Evolutionary conservation across 2,888 invertebrate species (phyloP).

Genomic region (Crocallis elinguaria): DNA sequence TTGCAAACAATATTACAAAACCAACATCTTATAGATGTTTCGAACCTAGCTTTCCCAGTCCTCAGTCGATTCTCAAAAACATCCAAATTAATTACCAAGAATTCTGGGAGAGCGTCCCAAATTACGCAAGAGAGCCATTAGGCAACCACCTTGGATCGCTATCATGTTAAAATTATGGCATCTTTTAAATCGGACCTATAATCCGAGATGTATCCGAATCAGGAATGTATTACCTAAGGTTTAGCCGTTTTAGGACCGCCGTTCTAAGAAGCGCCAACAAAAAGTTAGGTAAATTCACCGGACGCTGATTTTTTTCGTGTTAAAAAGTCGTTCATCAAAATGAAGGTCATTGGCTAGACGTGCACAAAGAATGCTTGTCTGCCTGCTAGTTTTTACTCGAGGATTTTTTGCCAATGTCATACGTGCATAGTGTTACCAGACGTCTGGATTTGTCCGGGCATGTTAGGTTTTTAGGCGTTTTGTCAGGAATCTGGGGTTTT

Average conservation of each 20-base stretch:
- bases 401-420: conserved; percentile 79
- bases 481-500: no score
- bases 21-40: not conserved
- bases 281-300: conserved; percentile 83
- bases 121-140: conserved; percentile 50
- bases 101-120: conserved; percentile 44
- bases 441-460: no score
- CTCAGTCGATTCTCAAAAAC: conserved; percentile 50
- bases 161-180: conserved; percentile 77
- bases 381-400: conserved; percentile 69
- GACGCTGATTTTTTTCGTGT: conserved; percentile 70
- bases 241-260: conserved; percentile 52
- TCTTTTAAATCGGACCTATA: conserved; percentile 67
- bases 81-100: conserved; percentile 56
- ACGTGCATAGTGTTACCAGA: no score
- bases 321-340: conserved; percentile 80
- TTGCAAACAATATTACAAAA: no score
- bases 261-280: conserved; percentile 75
- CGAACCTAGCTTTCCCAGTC: conserved; percentile 9
- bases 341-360: conserved; percentile 79
- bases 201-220: conserved; percentile 46
- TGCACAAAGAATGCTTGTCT: conserved; percentile 80
- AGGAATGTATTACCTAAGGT: conserved; percentile 72
- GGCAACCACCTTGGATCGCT: conserved; percentile 60
- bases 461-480: no score